Base-by-base conservation (phyloP, 2,113 vertebrate genomes). In the Petromus typicus region DNA sequence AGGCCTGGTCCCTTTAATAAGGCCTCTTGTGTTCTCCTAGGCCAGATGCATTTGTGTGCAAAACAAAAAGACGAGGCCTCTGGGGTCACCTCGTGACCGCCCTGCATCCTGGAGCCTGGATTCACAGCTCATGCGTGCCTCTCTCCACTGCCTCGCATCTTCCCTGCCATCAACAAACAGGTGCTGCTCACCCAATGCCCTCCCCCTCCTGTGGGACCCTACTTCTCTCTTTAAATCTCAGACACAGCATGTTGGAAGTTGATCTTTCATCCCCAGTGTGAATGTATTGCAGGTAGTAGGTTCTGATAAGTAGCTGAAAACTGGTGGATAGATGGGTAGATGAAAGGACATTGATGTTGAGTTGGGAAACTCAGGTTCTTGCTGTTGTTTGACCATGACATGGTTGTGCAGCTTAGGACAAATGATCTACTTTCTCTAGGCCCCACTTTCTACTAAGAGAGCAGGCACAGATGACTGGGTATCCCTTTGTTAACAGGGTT, bases 101-200 rank as follows among this genome's bases (percentile, higher is more conserved):
- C 48, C 64, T n/a, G 16, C 13, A 20, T 5, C 6, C 57, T 23
- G 48, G 30, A 63, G 82, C 30, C 64, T 90, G 40, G 63, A 59
- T 4, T 22, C 1, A 0, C 25, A 43, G 34, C 59, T 32, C 1
- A 0, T 1, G 10, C 4, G 0, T 71, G 25, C 0, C 56, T 23
- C 7, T 66, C 20, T 66, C n/a, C 37, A 23, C 7, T 57, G 23
- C 45, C 27, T 73, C 16, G 45, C 5, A 2, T 32, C 45, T 22
- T 75, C 13, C 20, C 23, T 81, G 51, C 51, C 27, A 8, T 17
- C 30, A 20, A 32, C 30, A 4, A n/a, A n/a, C n/a, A n/a, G 71
- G 30, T 57, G 51, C 73, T 4, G 0, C 93, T 84, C 11, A 16
- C 32, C 20, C 16, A 5, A 7, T 11, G 13, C 5, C n/a, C 1